These are phyloP conservation scores for Vanessa cardui DNA, from an alignment of 2,888 invertebrate species.

Conservation along the genomic window DNA sequence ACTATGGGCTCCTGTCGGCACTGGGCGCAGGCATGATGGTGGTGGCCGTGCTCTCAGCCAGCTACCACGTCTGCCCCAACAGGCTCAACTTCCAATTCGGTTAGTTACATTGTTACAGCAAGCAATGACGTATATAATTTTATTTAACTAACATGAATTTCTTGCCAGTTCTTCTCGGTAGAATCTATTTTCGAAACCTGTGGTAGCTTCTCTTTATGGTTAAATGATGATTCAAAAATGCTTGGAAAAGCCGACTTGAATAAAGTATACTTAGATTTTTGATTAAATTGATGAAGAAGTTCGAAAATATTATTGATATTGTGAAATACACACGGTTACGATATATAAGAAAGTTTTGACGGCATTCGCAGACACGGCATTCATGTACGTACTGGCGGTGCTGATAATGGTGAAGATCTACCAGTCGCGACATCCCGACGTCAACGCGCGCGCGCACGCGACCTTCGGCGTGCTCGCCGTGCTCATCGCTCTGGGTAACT, in stretches of 20 bases:
- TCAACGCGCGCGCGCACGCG: slow-evolving; percentile 92
- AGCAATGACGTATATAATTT: neutral
- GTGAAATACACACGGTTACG: too few species aligned
- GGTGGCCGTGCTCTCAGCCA: slow-evolving; percentile 93
- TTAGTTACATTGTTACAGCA: slow-evolving; percentile 52
- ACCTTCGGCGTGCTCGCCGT: slow-evolving; percentile 90
- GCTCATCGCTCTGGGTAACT: slow-evolving; percentile 85
- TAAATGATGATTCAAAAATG: too few species aligned
- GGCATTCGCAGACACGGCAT: slow-evolving; percentile 88
- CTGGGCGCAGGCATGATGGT: slow-evolving; percentile 93
- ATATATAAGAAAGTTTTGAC: too few species aligned
- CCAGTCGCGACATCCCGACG: slow-evolving; percentile 94
- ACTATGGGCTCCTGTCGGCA: slow-evolving; percentile 93
- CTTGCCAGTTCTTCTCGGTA: too few species aligned
- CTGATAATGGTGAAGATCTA: slow-evolving; percentile 94
- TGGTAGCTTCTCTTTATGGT: too few species aligned
- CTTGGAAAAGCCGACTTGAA: too few species aligned
- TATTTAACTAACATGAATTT: too few species aligned
- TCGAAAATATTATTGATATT: too few species aligned
- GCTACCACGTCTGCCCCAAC: slow-evolving; percentile 95
- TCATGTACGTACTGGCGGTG: slow-evolving; percentile 96
- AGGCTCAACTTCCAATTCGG: slow-evolving; percentile 95
- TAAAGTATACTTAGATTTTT: too few species aligned
- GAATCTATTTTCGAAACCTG: too few species aligned
- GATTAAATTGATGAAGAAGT: neutral